Evolutionary conservation across 2,797 vertebrate genomes (phyloP), one percentile per base, ranked within the genome.

Genomic region (Lagorchestes hirsutus): DNA sequence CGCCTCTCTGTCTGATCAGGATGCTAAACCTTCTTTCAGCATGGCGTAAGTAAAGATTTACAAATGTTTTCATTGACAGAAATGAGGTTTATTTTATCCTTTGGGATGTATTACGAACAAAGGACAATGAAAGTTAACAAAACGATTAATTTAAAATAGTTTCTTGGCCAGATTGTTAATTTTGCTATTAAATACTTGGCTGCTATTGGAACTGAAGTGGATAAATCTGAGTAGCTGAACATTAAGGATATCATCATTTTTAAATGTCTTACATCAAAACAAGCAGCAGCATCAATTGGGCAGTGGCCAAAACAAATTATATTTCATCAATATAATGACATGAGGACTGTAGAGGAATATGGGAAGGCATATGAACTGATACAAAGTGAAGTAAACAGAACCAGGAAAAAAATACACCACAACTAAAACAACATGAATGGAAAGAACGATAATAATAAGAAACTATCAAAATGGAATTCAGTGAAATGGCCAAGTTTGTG

Each of bases 1-100:
- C 18, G 98, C 99, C 90, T 99, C 99, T 91, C 95, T 99, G 0
- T 98, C 98, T 50, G 99, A 99, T 97, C 99, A 99, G 97, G 99
- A 99, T 93, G 99, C 99, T 96, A 99, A 99, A 96, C 99, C 99
- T 0, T 99, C 99, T 31, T 99, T 99, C 97, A 99, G 99, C 98
- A 99, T 99, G 99, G 99, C 98, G 99, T 99, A 98, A 99, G 99
- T 99, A 97, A 97, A 96, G 67, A 92, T 4, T 11, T 94, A 56
- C 46, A 58, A 90, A 28, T 54, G 46, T 82, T 82, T 18, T 95
- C 62, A 57, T 1, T 95, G 90, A 90, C 92, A 9, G 58, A 50
- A 94, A 91, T 94, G 95, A 58, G 31, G 13, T 31, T 67, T 96
- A 74, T 93, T 93, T 62, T 95, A 54, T 62, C 95, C 22, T 34